Conservation (phyloP, 2,113 vertebrate species). For the Festucalex cinctus region DNA sequence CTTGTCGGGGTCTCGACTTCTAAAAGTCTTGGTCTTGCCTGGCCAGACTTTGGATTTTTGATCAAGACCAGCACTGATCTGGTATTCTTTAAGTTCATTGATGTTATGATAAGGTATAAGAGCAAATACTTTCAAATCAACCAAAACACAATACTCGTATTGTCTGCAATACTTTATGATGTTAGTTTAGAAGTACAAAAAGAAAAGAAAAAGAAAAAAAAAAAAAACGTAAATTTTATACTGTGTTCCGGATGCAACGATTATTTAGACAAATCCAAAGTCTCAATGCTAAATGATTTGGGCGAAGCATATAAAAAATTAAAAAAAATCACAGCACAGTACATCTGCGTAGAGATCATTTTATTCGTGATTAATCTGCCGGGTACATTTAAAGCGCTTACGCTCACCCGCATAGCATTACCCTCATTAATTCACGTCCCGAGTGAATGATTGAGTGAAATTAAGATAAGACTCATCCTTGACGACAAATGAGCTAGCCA, state of each 20-base stretch:
- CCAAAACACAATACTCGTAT: too few species aligned
- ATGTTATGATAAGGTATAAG: too few species aligned
- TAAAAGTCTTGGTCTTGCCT: too few species aligned
- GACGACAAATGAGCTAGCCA: not conserved
- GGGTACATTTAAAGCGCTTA: slow-evolving; percentile 6
- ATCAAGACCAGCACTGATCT: too few species aligned
- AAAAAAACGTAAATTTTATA: not conserved
- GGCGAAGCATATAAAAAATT: not conserved
- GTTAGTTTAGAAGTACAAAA: too few species aligned
- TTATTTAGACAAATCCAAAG: not conserved
- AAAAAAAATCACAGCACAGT: slow-evolving; percentile 8
- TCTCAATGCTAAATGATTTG: not conserved
- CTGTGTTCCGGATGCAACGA: not conserved
- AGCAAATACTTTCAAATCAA: too few species aligned
- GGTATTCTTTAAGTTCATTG: too few species aligned
- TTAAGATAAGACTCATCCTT: slow-evolving; percentile 1
- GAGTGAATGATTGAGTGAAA: slow-evolving; percentile 10
- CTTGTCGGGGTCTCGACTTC: too few species aligned
- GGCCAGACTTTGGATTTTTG: too few species aligned
- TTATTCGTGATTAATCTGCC: slow-evolving; percentile 9
- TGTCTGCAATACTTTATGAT: too few species aligned
- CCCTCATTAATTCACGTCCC: slow-evolving; percentile 22
- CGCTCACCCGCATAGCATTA: slow-evolving; percentile 7
- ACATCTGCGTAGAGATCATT: slow-evolving; percentile 18
- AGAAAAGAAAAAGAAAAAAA: too few species aligned